Base-by-base conservation (phyloP, 2,797 vertebrate species). In the Cynopterus sphinx region DNA sequence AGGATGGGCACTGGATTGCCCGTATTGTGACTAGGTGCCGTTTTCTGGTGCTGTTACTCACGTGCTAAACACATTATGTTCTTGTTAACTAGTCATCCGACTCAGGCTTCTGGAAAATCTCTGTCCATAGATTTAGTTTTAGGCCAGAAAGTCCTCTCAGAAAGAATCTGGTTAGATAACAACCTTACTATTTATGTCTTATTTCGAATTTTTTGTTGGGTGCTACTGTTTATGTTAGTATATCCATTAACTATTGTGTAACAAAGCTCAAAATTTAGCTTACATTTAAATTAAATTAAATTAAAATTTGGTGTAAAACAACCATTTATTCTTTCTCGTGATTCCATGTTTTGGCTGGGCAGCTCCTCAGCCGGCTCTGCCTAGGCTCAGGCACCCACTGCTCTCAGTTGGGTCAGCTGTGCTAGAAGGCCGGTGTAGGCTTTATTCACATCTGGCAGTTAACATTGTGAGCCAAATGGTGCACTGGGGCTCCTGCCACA, bases 41-140 rank as follows among this genome's bases (percentile, higher is more conserved):
- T 21, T 70, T 65, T 87, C 83, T 36, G n/a, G 73, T 26, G 31
- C 26, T 26, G n/a, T 33, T 67, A 57, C 51, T 84, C 46, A 86
- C 15, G 28, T 4, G 11, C 61, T 81, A 88, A 65, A 77, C 15
- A 61, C 16, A 17, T 77, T 86, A 63, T 7, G 19, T 51, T 59
- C 83, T 51, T 75, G 65, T 85, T 75, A 82, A 93, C 51, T 71
- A 43, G 55, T 95, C 65, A 71, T 36, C 24, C 77, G 68, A 82
- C 78, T 92, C 17, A 10, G 55, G 55, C 61, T 92, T 90, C 86
- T 92, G 84, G 78, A 94, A 96, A 94, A 87, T 10, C 28, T 68
- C 93, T 71, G 28, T 73, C 49, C 51, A 55, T 49, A 92, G 89
- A 89, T 87, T 89, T 67, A 81, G 43, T 26, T 70, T 70, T 59